Evolutionary conservation across 37 sponge, comb jelly and placozoan genomes (phyloP), one percentile per base, ranked within the genome.

Genomic region (Geodia barretti): DNA sequence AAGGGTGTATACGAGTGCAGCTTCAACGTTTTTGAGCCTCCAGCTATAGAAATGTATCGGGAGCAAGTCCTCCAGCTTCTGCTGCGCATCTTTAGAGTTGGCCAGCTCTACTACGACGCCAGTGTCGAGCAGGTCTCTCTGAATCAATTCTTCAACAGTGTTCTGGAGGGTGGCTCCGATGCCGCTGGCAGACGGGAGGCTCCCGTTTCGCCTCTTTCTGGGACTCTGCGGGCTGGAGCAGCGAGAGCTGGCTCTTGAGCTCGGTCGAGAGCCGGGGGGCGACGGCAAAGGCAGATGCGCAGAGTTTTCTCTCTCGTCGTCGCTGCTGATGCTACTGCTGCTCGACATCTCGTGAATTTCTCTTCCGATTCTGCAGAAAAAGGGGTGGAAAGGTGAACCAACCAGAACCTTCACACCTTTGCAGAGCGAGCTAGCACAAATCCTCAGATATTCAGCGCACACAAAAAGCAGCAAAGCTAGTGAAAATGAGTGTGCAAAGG

Each of bases 1-100:
- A 17, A 87, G 74, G 5, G 79, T 59, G 40, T 42, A 67, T 0
- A 58, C 58, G 17, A 87, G 38, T 3, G 79, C 76, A 4, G 80
- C 54, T 19, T 74, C 34, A 4, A 39, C 20, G 19, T 74, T 66
- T 29, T 74, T 31, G 17, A 83, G 36, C 0, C 32, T 40, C 40
- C 71, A 54, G 4, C 71, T 70, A 59, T 74, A 83, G 35, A 83
- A 83, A 66, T 83, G 54, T 21, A 43, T 11, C 17, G 83, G 66
- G 11, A 83, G 35, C 1, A 83, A 34, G 28, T 74, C 60, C 20
- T 66, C 28, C 25, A 83, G 28, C 21, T 66, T 64, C 36, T 74
- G n/a, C 34, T 67, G 75, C 11, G 74, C 17, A 4, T 64, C 75
- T 20, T 32, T 14, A 21, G 26, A 0, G 59, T 83, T 83, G 1